Conservation (phyloP, 2,888 invertebrate species). For the Apodemia hepburni region DNA sequence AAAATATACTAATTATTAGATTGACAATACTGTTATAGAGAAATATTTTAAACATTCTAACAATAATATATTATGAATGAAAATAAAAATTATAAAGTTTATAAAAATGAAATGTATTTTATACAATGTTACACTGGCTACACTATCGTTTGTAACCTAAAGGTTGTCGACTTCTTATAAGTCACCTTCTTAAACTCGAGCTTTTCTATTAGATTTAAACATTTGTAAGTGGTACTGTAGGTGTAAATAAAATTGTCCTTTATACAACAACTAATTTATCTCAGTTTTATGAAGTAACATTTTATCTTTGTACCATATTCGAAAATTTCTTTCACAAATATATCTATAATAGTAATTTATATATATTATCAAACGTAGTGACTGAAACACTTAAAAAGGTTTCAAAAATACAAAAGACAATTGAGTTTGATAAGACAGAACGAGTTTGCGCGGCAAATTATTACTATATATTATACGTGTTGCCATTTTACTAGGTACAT, state of each 20-base stretch:
- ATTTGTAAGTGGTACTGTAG: constrained; percentile 38
- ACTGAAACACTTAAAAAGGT: constrained; percentile 32
- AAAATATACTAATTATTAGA: neutral
- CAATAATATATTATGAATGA: neutral
- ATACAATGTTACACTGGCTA: constrained; percentile 15
- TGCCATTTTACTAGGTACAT: constrained; percentile 4
- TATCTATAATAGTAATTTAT: constrained; percentile 23
- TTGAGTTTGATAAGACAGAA: neutral
- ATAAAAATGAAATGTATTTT: neutral
- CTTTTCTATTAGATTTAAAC: constrained; percentile 65
- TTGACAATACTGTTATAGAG: neutral
- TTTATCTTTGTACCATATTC: no score
- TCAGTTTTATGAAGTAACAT: no score
- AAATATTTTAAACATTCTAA: neutral
- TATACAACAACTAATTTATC: constrained; percentile 33
- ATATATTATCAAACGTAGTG: constrained; percentile 37
- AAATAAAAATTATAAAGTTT: neutral
- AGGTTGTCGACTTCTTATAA: constrained; percentile 73
- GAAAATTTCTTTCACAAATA: neutral
- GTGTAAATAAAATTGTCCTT: constrained; percentile 34
- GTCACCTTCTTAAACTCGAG: constrained; percentile 70
- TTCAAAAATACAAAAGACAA: constrained; percentile 7
- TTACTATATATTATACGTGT: neutral
- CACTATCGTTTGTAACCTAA: constrained; percentile 39
- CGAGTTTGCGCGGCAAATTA: neutral